A percentile compares a stretch with the other conserved stretches of the same genome.
Conservation (phyloP, 1,140 invertebrate species). For the Heliothis subflexa region DNA sequence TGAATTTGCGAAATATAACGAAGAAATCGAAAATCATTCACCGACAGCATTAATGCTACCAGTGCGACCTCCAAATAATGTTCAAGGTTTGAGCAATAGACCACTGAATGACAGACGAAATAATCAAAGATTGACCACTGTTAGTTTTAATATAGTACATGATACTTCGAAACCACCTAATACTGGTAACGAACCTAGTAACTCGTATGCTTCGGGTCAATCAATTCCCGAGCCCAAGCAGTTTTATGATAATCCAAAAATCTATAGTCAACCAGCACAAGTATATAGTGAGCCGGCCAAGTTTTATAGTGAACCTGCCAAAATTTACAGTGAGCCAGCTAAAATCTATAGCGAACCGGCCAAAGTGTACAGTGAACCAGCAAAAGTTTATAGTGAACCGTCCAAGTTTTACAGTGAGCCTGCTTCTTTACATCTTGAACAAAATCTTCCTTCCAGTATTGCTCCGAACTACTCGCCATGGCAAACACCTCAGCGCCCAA, state of each 20-base stretch:
- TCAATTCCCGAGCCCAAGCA: slow-evolving; percentile 83
- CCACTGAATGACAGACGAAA: slow-evolving; percentile 58
- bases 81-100: slow-evolving; percentile 65
- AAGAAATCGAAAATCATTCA: slow-evolving; percentile 57
- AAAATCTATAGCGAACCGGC: slow-evolving; percentile 89
- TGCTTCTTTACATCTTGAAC: slow-evolving; percentile 83
- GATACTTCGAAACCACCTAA: slow-evolving; percentile 80
- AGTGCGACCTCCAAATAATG: slow-evolving; percentile 56
- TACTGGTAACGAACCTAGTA: slow-evolving; percentile 83
- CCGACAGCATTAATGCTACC: slow-evolving; percentile 10
- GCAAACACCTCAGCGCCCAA: slow-evolving; percentile 54
- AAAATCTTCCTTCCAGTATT: slow-evolving; percentile 66
- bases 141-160: slow-evolving; percentile 79
- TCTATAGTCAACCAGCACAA: slow-evolving; percentile 88
- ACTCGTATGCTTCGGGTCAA: slow-evolving; percentile 70
- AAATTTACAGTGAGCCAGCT: slow-evolving; percentile 88
- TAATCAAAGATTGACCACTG: slow-evolving; percentile 72
- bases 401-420: slow-evolving; percentile 89
- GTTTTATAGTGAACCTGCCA: slow-evolving; percentile 88
- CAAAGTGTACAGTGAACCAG: slow-evolving; percentile 89
- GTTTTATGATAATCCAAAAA: slow-evolving; percentile 86
- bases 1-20: slow-evolving; percentile 53
- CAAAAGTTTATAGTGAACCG: slow-evolving; percentile 88
- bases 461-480: slow-evolving; percentile 70
- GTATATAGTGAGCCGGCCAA: slow-evolving; percentile 89